A percentile compares a stretch with the other conserved stretches of the same genome.
Evolutionary conservation across 2,888 invertebrate genomes (phyloP).

Genomic region (Pristionchus maxplancki): DNA sequence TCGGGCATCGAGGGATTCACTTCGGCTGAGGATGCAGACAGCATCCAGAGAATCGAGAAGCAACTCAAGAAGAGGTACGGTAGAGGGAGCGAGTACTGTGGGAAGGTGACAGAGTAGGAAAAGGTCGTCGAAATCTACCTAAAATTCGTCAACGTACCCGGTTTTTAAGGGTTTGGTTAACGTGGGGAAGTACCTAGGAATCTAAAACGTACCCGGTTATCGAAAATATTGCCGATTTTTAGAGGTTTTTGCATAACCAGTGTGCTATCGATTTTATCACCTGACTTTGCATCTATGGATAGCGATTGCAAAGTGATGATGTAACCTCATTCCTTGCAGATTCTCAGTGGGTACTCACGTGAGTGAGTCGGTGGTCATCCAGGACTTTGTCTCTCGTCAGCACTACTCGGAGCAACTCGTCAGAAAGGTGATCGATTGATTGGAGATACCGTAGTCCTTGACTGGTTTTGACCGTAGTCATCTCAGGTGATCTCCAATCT

Average conservation of each 20-base stretch:
- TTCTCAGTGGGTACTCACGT: conserved; percentile 75
- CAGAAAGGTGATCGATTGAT: conserved; percentile 81
- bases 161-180: too few species aligned
- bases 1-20: conserved; percentile 98
- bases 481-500: conserved; percentile 90
- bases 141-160: too few species aligned
- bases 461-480: neutral
- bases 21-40: conserved; percentile 93
- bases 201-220: too few species aligned
- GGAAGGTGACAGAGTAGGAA: too few species aligned
- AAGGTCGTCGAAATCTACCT: too few species aligned
- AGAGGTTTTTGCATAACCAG: too few species aligned
- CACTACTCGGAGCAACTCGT: conserved; percentile 89
- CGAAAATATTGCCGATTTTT: too few species aligned
- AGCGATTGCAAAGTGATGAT: neutral
- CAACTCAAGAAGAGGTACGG: conserved; percentile 87
- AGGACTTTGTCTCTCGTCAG: conserved; percentile 86
- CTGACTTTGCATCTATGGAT: too few species aligned
- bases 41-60: conserved; percentile 90
- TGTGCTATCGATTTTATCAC: too few species aligned
- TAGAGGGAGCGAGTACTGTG: neutral
- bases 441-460: neutral
- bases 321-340: too few species aligned
- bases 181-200: too few species aligned
- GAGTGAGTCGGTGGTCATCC: conserved; percentile 92